Percentiles rank a stretch among this genome's conserved stretches.
Conservation (phyloP, 2,888 invertebrate genomes). For the Phorcus lineatus region DNA sequence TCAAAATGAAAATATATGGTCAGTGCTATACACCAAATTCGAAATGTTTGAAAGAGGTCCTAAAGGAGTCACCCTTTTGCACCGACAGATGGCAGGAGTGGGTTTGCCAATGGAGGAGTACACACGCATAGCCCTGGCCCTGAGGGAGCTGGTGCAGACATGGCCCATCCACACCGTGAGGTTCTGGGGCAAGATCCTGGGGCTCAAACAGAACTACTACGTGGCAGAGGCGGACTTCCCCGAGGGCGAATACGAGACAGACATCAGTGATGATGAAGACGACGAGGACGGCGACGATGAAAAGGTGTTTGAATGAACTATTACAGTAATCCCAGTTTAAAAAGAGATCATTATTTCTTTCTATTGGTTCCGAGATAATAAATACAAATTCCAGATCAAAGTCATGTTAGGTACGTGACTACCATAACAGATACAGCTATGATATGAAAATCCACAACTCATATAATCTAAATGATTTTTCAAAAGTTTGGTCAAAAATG, state of each 20-base stretch:
- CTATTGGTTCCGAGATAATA: too few species aligned
- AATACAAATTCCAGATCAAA: too few species aligned
- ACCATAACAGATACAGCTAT: too few species aligned
- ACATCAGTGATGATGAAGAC: constrained; percentile 44
- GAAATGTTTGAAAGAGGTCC: neutral
- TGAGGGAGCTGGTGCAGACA: constrained; percentile 80
- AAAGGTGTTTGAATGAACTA: neutral
- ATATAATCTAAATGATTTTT: too few species aligned
- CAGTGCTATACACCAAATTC: too few species aligned
- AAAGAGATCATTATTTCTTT: too few species aligned
- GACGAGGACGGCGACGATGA: constrained; percentile 35
- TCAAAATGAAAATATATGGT: too few species aligned
- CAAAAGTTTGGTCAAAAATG: too few species aligned
- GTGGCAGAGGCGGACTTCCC: constrained; percentile 85
- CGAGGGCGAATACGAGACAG: constrained; percentile 81
- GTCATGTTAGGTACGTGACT: too few species aligned
- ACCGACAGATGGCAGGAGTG: constrained; percentile 81
- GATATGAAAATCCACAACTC: too few species aligned
- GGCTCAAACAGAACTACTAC: constrained; percentile 84
- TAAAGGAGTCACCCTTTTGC: neutral
- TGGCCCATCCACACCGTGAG: constrained; percentile 68
- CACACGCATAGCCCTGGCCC: constrained; percentile 83
- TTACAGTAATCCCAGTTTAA: too few species aligned
- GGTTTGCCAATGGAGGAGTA: constrained; percentile 85
- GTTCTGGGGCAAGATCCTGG: constrained; percentile 89